phyloP scores from a whole-genome alignment of 2,888 invertebrate species.

The Sturmia bella region DNA sequence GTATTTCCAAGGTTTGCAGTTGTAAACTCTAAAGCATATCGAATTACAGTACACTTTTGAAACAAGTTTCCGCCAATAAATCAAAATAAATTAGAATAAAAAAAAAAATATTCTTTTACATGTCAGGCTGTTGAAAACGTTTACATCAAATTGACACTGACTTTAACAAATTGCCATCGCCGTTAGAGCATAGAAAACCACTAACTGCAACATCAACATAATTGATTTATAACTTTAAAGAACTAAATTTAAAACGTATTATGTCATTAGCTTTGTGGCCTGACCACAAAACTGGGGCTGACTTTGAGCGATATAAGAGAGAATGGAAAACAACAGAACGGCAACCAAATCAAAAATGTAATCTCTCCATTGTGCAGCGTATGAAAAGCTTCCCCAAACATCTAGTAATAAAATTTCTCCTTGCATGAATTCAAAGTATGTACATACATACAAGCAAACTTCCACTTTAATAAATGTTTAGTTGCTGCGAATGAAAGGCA shows the following conservation, averaged over 20 bases:
- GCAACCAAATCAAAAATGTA: conserved; percentile 25
- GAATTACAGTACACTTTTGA: no score
- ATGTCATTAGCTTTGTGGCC: conserved; percentile 57
- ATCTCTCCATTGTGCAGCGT: conserved; percentile 2
- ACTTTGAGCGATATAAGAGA: conserved; percentile 14
- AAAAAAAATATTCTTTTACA: conserved; percentile 28
- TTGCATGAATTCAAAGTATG: not conserved
- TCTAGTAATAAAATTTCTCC: not conserved
- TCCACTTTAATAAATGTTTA: no score
- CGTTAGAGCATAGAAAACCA: conserved; percentile 18
- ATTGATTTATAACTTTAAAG: conserved; percentile 60
- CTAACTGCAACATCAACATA: conserved; percentile 37
- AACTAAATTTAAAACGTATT: conserved; percentile 61
- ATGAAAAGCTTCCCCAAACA: conserved; percentile 25
- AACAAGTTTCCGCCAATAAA: conserved; percentile 51
- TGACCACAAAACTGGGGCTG: conserved; percentile 45
- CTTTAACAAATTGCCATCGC: conserved; percentile 1
- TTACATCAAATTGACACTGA: conserved; percentile 11
- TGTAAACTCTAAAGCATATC: no score
- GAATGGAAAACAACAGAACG: conserved; percentile 5
- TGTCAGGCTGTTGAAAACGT: conserved; percentile 13
- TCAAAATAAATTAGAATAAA: no score
- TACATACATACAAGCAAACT: no score
- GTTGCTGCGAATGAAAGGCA: conserved; percentile 1
- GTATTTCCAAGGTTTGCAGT: no score